phyloP scores from a whole-genome alignment of 2,113 vertebrate species.

The Lathamus discolor region DNA sequence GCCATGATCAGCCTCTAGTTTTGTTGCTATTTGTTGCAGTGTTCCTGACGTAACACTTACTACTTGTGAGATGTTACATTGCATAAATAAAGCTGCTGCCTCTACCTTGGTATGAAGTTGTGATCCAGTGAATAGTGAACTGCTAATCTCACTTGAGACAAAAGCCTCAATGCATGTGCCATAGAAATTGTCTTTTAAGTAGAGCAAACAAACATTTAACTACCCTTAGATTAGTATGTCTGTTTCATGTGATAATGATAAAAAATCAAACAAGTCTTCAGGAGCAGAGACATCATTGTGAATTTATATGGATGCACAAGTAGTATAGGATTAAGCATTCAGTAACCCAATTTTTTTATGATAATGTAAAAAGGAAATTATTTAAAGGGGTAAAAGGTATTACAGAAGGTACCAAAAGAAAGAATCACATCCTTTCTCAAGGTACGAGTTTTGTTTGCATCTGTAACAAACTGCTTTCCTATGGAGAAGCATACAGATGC shows the following conservation, averaged over 20 bases:
- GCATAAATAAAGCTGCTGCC: not conserved
- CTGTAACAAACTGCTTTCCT: not conserved
- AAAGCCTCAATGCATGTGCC: not conserved
- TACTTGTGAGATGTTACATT: not conserved
- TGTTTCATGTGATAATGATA: not conserved
- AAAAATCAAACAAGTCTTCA: not conserved
- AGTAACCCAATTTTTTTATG: not conserved
- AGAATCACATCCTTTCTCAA: not conserved
- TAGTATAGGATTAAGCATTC: not conserved
- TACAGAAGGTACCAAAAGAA: not conserved
- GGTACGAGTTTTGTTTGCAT: not conserved
- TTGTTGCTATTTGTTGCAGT: not conserved
- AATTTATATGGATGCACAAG: constrained; percentile 1
- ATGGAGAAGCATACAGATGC: fast-evolving
- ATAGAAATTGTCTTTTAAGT: not conserved
- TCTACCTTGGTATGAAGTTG: not conserved
- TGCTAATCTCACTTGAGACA: not conserved
- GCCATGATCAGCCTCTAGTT: not conserved
- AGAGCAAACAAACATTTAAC: not conserved
- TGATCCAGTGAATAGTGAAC: not conserved
- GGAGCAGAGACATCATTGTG: constrained; percentile 23
- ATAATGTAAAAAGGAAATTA: not conserved
- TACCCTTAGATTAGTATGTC: not conserved
- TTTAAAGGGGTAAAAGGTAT: not conserved
- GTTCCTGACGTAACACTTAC: not conserved